Evolutionary conservation across 2,113 vertebrate genomes (phyloP).

Genomic region (Willisornis vidua): DNA sequence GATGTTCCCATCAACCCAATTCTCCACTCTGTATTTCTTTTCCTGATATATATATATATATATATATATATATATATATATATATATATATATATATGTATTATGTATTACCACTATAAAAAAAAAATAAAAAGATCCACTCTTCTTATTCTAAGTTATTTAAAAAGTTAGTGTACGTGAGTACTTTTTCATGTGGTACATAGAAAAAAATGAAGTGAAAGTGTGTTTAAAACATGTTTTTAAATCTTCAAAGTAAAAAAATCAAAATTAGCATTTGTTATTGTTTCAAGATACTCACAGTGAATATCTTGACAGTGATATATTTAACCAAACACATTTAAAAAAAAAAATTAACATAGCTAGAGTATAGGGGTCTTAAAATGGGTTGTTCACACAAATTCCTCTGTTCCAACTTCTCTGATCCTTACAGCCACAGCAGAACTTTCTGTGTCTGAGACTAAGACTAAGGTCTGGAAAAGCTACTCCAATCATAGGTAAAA

Average conservation of each 20-base stretch:
- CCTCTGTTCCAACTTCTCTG: not conserved
- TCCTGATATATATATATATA: not conserved
- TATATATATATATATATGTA: too few species aligned
- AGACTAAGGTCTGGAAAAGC: not conserved
- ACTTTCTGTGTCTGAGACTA: not conserved
- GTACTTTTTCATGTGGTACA: not conserved
- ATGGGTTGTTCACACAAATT: not conserved
- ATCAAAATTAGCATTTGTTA: not conserved
- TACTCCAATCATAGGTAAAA: not conserved
- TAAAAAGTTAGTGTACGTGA: not conserved
- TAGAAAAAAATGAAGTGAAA: not conserved
- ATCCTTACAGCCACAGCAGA: not conserved
- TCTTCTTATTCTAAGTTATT: not conserved
- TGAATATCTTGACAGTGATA: not conserved
- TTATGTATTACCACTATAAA: not conserved
- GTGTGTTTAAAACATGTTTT: not conserved
- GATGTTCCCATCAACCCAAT: rapidly evolving
- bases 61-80: too few species aligned
- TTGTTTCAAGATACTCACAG: not conserved
- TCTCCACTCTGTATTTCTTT: not conserved
- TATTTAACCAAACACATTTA: not conserved
- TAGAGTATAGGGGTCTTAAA: not conserved
- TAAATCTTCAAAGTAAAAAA: not conserved
- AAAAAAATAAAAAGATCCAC: not conserved
- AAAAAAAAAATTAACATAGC: not conserved